Evolutionary conservation across 2,113 vertebrate genomes (phyloP), one percentile per base, ranked within the genome.

Genomic region (Stomatorhinus ivindoensis): DNA sequence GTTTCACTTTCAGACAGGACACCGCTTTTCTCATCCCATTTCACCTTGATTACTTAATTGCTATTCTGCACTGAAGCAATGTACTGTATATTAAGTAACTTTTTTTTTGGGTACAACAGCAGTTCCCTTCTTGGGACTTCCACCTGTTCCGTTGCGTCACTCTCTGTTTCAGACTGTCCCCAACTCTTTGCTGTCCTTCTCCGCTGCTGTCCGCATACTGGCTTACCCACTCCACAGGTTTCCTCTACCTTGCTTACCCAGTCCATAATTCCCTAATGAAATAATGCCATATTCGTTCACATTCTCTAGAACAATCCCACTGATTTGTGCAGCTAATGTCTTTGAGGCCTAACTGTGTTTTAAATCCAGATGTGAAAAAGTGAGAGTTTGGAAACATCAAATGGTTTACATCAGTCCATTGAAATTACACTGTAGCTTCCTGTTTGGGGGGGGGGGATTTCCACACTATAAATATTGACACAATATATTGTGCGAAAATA

Each of bases 401-500:
- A 35, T 21, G 50, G 6, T 27, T 87, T 87, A 55, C 85, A 87
- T 50, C 47, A 87, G 85, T 87, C 31, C 85, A 87, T 35, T 53
- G 50, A 87, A 39, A 87, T 55, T 53, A 51, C 85, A 87, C 13
- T 87, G 85, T 55, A 31, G 50, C 50, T 87, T 87, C 85, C 85
- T 87, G 85, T 8, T 31, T 50, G 17, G 50, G 82, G 27, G 61
- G 24, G 21, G 82, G 46, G 31, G 21, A 55, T 87, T 87, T 87
- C 85, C 31, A 53, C 50, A 55, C n/a, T 0, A 53, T 53, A 53
- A 87, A 51, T 27, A 87, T 87, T 87, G 85, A 11, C 85, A 55
- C 85, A 87, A 87, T 87, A 21, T 53, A 35, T 39, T 53, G 85
- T 31, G 13, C 31, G 50, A 87, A 39, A 87, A 35, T 27, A 50